Evolutionary conservation across 2,888 invertebrate species (phyloP).

Genomic region (Leptinotarsa haldemani): DNA sequence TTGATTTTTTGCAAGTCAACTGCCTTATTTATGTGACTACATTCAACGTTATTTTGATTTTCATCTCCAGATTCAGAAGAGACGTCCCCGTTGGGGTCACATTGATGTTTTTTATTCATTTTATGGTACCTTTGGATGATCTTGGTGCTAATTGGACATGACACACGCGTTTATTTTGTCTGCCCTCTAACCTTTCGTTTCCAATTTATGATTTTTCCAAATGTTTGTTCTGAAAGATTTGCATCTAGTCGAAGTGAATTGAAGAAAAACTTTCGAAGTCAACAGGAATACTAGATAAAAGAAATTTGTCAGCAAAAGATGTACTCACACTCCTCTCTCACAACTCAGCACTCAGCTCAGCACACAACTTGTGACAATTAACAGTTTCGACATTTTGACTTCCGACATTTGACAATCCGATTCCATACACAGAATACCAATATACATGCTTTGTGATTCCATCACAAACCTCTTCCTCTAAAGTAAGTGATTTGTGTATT

Average conservation of each 20-base stretch:
- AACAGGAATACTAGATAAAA: background rate
- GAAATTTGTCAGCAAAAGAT: background rate
- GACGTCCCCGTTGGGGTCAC: slow-evolving; percentile 74
- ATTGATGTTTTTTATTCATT: slow-evolving; percentile 82
- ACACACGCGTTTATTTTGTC: slow-evolving; percentile 28
- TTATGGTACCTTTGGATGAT: slow-evolving; percentile 25
- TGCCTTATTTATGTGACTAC: slow-evolving; percentile 77
- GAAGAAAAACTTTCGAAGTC: background rate
- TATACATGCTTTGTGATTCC: too few species aligned
- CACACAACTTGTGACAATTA: too few species aligned
- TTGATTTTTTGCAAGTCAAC: slow-evolving; percentile 73
- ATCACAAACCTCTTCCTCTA: too few species aligned
- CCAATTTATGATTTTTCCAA: background rate
- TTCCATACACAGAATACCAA: too few species aligned
- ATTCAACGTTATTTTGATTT: slow-evolving; percentile 71
- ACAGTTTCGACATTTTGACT: too few species aligned
- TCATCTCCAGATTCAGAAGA: slow-evolving; percentile 82
- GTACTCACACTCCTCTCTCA: background rate
- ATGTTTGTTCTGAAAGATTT: too few species aligned
- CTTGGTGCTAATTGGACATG: slow-evolving; percentile 39
- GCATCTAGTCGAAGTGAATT: background rate
- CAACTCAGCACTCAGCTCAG: slow-evolving; percentile 1
- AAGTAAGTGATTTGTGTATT: too few species aligned
- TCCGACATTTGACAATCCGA: too few species aligned
- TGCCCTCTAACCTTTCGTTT: slow-evolving; percentile 19